Percentiles rank a stretch among this genome's conserved stretches.
Evolutionary conservation across 2,888 invertebrate genomes (phyloP).

Genomic region (Anarsia innoxiella): DNA sequence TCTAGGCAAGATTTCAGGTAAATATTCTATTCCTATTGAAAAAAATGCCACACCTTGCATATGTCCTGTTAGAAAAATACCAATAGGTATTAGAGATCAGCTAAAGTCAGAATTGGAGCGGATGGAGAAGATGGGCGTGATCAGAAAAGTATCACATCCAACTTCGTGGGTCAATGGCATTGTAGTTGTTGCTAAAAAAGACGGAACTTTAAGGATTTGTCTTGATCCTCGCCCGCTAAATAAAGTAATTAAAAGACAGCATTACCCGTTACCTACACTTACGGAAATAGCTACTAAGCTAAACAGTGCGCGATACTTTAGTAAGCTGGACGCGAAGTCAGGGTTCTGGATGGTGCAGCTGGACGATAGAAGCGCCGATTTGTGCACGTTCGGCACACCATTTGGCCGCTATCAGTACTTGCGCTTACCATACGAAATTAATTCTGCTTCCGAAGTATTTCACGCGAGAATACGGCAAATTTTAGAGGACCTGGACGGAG

Average conservation of each 20-base stretch:
- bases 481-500: slow-evolving; percentile 14
- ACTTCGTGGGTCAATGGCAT: slow-evolving; percentile 20
- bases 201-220: slow-evolving; percentile 16
- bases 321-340: slow-evolving; percentile 16
- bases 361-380: slow-evolving; percentile 16
- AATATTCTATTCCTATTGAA: slow-evolving; percentile 10
- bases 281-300: slow-evolving; percentile 16
- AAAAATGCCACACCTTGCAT: slow-evolving; percentile 3
- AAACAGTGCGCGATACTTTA: slow-evolving; percentile 14
- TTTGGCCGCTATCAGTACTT: slow-evolving; percentile 14
- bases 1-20: slow-evolving; percentile 13
- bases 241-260: slow-evolving; percentile 11
- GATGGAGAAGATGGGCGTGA: slow-evolving; percentile 17
- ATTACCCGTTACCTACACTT: slow-evolving; percentile 17
- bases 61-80: slow-evolving; percentile 13
- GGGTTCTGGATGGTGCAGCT: slow-evolving; percentile 19
- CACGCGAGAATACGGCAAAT: slow-evolving; percentile 15
- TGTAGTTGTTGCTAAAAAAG: slow-evolving; percentile 18
- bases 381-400: slow-evolving; percentile 19
- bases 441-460: slow-evolving; percentile 18
- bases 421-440: slow-evolving; percentile 11
- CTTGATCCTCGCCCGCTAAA: slow-evolving; percentile 18
- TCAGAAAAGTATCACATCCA: slow-evolving; percentile 19
- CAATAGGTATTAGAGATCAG: slow-evolving; percentile 11
- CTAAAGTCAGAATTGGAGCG: slow-evolving; percentile 5